Conservation (phyloP, 37 sponge, comb jelly and placozoan genomes). For the Petrosia ficiformis region DNA sequence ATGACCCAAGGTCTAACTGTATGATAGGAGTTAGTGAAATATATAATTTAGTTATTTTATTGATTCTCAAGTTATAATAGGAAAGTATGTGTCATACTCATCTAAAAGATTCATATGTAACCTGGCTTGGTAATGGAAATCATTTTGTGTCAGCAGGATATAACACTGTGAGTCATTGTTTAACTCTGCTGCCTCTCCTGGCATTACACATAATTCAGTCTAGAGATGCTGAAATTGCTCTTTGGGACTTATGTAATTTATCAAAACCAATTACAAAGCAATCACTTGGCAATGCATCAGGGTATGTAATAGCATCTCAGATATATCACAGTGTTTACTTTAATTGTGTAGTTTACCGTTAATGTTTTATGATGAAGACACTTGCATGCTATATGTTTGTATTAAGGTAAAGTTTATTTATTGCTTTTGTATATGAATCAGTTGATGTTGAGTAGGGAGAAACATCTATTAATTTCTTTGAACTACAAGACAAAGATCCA, state of each 20-base stretch:
- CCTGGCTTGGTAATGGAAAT: slow-evolving; percentile 62
- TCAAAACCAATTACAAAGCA: slow-evolving; percentile 37
- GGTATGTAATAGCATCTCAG: no score
- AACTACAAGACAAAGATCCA: slow-evolving; percentile 20
- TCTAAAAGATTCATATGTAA: slow-evolving; percentile 53
- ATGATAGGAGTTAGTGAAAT: neutral
- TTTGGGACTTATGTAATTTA: slow-evolving; percentile 67
- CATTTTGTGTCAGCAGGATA: slow-evolving; percentile 69
- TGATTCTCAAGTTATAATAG: slow-evolving; percentile 7
- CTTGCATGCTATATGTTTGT: slow-evolving; percentile 65
- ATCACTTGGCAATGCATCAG: slow-evolving; percentile 34
- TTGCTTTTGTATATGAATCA: slow-evolving; percentile 1
- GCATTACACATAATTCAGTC: slow-evolving; percentile 15
- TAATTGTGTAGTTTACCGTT: slow-evolving; percentile 73
- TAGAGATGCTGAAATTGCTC: slow-evolving; percentile 50
- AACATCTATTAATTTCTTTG: slow-evolving; percentile 49
- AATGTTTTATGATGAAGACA: slow-evolving; percentile 83
- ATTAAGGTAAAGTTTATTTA: slow-evolving; percentile 45
- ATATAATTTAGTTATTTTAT: neutral
- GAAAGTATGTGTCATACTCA: slow-evolving; percentile 53
- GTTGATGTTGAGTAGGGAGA: slow-evolving; percentile 37
- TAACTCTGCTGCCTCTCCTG: neutral
- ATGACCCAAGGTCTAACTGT: slow-evolving; percentile 64
- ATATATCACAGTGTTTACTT: no score
- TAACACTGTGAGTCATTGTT: slow-evolving; percentile 27